Base-by-base conservation (phyloP, 1,140 invertebrate species). In the Pseudomyrmex flavicornis region DNA sequence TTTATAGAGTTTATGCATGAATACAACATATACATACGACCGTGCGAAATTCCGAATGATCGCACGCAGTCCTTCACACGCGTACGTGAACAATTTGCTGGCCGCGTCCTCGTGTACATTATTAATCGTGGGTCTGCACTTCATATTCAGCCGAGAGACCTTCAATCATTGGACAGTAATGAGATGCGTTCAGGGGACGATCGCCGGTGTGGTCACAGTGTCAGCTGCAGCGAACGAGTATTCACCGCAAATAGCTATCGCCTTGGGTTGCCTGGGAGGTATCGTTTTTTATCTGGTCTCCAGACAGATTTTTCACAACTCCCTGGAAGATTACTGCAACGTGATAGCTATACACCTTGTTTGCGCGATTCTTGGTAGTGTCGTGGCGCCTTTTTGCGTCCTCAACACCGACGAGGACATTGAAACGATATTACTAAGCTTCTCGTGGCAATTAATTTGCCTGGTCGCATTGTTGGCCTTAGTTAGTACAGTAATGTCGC, bases 271-370 rank as follows among this genome's bases (percentile, higher is more conserved):
- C 12, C 17, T 58, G 15, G 85, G 83, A 58, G 91, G 91, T 10
- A 20, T 91, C 0, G 15, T 89, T 1, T 91, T 89, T 63, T 90
- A 89, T 17, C 22, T 90, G 9, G 44, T 85, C 2, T 85, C 91
- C 1, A 88, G 76, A 75, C 15, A 62, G n/a, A 62, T 92, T 2
- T 91, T 91, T 68, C 52, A 52, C 48, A 91, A 85, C 46, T 83
- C 88, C 0, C 59, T 92, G 8, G 91, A 92, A 54, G 91, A 92
- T 68, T 91, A 92, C 35, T 92, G 91, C 70, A 92, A 92, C 46
- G 76, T 90, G 2, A 17, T 90, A 12, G 85, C 88, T 0, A 84
- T 85, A 13, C 89, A 92, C 62, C 54, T 92, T 1, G 68, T 82
- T 22, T 90, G 75, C 17, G 87, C 84, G 2, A 17, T 91, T 5